Evolutionary conservation across 2,113 vertebrate genomes (phyloP).

Genomic region (Pungitius pungitius): DNA sequence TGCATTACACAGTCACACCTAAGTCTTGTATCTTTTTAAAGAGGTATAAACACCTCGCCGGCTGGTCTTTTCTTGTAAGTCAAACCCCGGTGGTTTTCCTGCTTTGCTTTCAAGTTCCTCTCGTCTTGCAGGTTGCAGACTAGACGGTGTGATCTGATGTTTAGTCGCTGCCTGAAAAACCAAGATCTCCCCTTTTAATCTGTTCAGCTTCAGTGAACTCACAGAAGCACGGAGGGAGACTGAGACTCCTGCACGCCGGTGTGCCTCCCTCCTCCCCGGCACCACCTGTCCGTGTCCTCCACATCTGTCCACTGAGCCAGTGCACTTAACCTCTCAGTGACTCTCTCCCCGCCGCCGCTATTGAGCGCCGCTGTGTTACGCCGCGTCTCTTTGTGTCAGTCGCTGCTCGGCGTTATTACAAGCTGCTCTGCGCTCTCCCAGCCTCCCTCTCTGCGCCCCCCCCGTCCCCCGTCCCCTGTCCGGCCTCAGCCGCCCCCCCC

Average conservation of each 20-base stretch:
- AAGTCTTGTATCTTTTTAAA: constrained; percentile 13
- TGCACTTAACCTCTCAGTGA: constrained; percentile 14
- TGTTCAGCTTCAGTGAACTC: constrained; percentile 38
- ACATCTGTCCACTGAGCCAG: constrained; percentile 29
- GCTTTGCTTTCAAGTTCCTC: constrained; percentile 23
- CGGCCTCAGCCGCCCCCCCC: constrained; percentile 39
- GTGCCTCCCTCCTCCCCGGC: constrained; percentile 14
- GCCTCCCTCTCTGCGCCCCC: constrained; percentile 16
- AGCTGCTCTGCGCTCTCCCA: constrained; percentile 30
- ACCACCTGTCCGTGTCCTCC: constrained; percentile 47
- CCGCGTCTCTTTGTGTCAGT: constrained; percentile 14
- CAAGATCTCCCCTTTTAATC: constrained; percentile 15
- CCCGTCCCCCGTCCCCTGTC: constrained; percentile 60
- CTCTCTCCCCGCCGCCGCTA: constrained; percentile 16
- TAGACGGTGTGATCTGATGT: constrained; percentile 21
- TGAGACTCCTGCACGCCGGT: constrained; percentile 12
- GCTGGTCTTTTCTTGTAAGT: constrained; percentile 12
- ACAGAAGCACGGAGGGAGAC: constrained; percentile 21
- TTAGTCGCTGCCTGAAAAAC: constrained; percentile 3
- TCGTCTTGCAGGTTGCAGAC: constrained; percentile 20
- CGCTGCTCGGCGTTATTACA: constrained; percentile 4
- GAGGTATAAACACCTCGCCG: neutral
- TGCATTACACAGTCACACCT: neutral
- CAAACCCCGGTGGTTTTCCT: constrained; percentile 2
- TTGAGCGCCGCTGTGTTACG: constrained; percentile 45